Evolutionary conservation across 2,113 vertebrate genomes (phyloP).

Genomic region (Ophiodon elongatus): DNA sequence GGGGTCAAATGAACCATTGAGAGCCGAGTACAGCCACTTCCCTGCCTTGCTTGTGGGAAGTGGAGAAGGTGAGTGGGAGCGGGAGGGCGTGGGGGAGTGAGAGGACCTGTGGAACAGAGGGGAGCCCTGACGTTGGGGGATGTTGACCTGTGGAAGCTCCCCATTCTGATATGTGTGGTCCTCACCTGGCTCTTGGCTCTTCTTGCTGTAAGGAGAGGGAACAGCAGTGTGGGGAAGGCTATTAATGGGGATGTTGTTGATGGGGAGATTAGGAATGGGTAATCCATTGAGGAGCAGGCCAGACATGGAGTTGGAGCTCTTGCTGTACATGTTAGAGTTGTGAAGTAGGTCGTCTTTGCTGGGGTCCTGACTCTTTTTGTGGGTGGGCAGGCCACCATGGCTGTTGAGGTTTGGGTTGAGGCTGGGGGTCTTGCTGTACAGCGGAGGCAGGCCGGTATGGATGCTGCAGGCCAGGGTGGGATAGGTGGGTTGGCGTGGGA

Average conservation of each 20-base stretch:
- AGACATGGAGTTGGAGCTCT: conserved; percentile 75
- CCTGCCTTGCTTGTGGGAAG: conserved; percentile 84
- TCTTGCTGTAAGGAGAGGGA: conserved; percentile 64
- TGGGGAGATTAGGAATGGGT: conserved; percentile 76
- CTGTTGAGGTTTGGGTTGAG: conserved; percentile 79
- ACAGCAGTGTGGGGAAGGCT: conserved; percentile 64
- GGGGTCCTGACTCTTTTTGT: conserved; percentile 72
- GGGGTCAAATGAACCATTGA: conserved; percentile 82
- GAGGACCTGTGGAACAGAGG: conserved; percentile 84
- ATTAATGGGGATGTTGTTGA: conserved; percentile 77
- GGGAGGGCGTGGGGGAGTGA: conserved; percentile 79
- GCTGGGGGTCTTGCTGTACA: conserved; percentile 76
- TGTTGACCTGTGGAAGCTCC: conserved; percentile 75
- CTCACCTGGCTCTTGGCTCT: conserved; percentile 63
- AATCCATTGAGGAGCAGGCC: conserved; percentile 70
- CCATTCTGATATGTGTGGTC: conserved; percentile 73
- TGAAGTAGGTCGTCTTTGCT: conserved; percentile 66
- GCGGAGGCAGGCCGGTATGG: conserved; percentile 85
- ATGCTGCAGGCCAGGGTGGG: conserved; percentile 96
- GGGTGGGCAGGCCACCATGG: conserved; percentile 73
- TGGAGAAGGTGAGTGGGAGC: conserved; percentile 81
- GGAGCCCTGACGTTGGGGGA: conserved; percentile 78
- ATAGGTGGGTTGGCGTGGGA: conserved; percentile 96
- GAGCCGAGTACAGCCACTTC: conserved; percentile 85
- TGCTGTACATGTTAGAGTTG: conserved; percentile 86